These are phyloP conservation scores for Scytalopus superciliaris DNA, from an alignment of 2,113 vertebrate species.

Conservation along the genomic window DNA sequence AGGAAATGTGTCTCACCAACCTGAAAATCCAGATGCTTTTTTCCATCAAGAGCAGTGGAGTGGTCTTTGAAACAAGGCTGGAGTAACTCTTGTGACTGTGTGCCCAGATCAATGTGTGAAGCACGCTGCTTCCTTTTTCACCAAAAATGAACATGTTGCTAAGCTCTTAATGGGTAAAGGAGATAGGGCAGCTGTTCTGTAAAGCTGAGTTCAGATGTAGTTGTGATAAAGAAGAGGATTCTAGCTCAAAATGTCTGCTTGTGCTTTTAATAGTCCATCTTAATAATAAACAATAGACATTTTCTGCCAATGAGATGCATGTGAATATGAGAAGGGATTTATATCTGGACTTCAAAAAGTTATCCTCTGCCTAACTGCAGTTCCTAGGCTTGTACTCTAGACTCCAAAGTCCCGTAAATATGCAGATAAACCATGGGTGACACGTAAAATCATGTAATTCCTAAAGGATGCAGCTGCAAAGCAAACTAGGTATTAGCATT, in stretches of 20 bases:
- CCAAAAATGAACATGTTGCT: neutral
- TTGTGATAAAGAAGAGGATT: neutral
- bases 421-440: neutral
- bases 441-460: neutral
- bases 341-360: neutral
- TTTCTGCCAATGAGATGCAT: neutral
- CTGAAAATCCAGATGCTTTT: neutral
- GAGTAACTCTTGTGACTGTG: neutral
- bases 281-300: neutral
- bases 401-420: neutral
- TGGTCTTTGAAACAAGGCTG: neutral
- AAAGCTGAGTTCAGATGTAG: neutral
- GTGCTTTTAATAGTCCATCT: neutral
- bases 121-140: neutral
- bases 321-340: neutral
- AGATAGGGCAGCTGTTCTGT: neutral
- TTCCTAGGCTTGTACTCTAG: neutral
- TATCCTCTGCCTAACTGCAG: neutral
- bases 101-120: neutral
- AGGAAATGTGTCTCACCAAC: neutral
- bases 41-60: neutral
- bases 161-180: neutral
- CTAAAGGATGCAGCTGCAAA: neutral
- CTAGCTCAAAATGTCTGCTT: neutral
- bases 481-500: neutral